A percentile compares a stretch with the other conserved stretches of the same genome.
phyloP scores from a whole-genome alignment of 2,888 invertebrate genomes.

The Hirtodrosophila duncani region DNA sequence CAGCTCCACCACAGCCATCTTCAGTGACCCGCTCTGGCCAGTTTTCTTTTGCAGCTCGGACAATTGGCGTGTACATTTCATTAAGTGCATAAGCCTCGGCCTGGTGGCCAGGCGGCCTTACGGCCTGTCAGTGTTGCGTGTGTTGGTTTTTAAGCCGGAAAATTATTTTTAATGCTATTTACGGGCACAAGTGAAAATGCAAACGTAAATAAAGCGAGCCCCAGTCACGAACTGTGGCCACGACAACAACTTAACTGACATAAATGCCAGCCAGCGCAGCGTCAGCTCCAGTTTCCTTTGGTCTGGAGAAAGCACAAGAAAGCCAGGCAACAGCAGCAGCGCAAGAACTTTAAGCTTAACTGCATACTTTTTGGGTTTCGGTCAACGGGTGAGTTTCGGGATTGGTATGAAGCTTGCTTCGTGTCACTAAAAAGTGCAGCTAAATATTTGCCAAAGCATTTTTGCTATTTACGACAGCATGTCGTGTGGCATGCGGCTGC shows the following conservation, averaged over 20 bases:
- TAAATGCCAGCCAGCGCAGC: conserved; percentile 26
- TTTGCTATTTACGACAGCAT: conserved; percentile 69
- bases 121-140: conserved; percentile 1
- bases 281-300: too few species aligned
- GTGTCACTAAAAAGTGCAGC: conserved; percentile 63
- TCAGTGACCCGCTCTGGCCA: not conserved
- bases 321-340: conserved; percentile 5
- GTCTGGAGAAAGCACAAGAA: too few species aligned
- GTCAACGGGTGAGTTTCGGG: not conserved
- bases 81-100: conserved; percentile 72
- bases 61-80: conserved; percentile 73
- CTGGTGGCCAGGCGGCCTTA: conserved; percentile 52
- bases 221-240: conserved; percentile 51
- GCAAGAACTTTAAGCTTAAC: conserved; percentile 32
- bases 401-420: conserved; percentile 28
- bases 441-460: conserved; percentile 68
- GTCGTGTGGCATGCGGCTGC: conserved; percentile 52
- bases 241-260: conserved; percentile 39
- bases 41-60: conserved; percentile 21
- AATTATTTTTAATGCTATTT: conserved; percentile 71
- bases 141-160: conserved; percentile 59
- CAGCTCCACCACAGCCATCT: not conserved
- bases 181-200: conserved; percentile 68
- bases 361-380: conserved; percentile 27
- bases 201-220: conserved; percentile 57